Evolutionary conservation across 2,888 invertebrate genomes (phyloP).

Genomic region (Heliothis peltigera): DNA sequence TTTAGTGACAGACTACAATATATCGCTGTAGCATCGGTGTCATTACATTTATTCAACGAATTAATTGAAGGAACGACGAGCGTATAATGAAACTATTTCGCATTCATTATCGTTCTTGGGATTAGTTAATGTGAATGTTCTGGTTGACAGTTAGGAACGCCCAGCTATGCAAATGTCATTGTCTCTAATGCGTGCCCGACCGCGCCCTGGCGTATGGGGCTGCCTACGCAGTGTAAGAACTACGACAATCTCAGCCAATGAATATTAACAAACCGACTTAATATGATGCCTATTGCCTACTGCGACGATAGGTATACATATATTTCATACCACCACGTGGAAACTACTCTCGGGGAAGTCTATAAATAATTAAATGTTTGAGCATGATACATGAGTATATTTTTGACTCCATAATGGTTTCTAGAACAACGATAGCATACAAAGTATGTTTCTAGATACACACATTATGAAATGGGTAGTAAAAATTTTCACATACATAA

Average conservation of each 20-base stretch:
- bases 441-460: too few species aligned
- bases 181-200: slow-evolving; percentile 84
- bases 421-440: too few species aligned
- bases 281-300: slow-evolving; percentile 75
- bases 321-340: slow-evolving; percentile 53
- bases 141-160: slow-evolving; percentile 87
- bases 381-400: slow-evolving; percentile 25
- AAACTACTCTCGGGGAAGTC: slow-evolving; percentile 6
- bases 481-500: background rate
- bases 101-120: slow-evolving; percentile 78
- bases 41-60: slow-evolving; percentile 58
- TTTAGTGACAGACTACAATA: slow-evolving; percentile 24
- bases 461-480: too few species aligned
- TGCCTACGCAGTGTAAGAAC: slow-evolving; percentile 78
- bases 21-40: slow-evolving; percentile 25
- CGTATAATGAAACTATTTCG: slow-evolving; percentile 80
- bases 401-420: too few species aligned
- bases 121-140: slow-evolving; percentile 87
- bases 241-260: slow-evolving; percentile 81
- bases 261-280: slow-evolving; percentile 84
- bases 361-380: background rate
- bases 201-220: slow-evolving; percentile 78
- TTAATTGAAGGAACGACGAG: slow-evolving; percentile 68
- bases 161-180: slow-evolving; percentile 88
- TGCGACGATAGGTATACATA: slow-evolving; percentile 69